Evolutionary conservation across 2,888 invertebrate genomes (phyloP), one percentile per base, ranked within the genome.

Genomic region (Drosophila melanocephala): DNA sequence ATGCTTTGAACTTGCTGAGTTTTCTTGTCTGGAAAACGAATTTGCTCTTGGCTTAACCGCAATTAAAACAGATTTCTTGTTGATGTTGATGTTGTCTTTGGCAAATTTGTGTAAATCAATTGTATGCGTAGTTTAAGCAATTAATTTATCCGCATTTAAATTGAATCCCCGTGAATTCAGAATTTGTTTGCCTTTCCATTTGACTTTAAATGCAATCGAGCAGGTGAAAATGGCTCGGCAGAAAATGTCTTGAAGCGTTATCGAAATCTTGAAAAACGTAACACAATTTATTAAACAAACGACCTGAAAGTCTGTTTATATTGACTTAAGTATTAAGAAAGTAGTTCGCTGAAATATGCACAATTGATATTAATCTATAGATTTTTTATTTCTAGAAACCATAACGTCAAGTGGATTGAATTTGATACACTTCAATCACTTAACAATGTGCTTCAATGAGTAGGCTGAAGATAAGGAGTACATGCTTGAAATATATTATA

Each of bases 31-130:
- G 61, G 22, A 56, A 51, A 50, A 42, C 69, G 80, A 72, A 80
- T 76, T 83, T 84, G 88, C 85, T 78, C 57, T 75, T 67, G 74
- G 66, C 83, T 77, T 67, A 77, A 79, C 84, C 86, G 79, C 87
- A 90, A 87, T 87, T 88, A 88, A 87, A 84, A 81, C 80, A 77
- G 86, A 87, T 88, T 86, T 89, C 83, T 81, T 85, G 88, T 78
- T 78, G 75, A 82, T 84, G 77, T 81, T 87, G 89, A 82, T 84
- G 77, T 81, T 87, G 89, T 89, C 89, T 76, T 87, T 87, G 71
- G 79, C 56, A 83, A 87, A 89, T 89, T 89, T 84, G 86, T 81
- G 84, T 84, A 87, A 87, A 89, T 87, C 86, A 87, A 87, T 87
- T 89, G 83, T 62, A 73, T 79, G 81, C 71, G 83, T 84, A 82